Conservation (phyloP, 2,888 invertebrate genomes). For the Caenorhabditis sp. region DNA sequence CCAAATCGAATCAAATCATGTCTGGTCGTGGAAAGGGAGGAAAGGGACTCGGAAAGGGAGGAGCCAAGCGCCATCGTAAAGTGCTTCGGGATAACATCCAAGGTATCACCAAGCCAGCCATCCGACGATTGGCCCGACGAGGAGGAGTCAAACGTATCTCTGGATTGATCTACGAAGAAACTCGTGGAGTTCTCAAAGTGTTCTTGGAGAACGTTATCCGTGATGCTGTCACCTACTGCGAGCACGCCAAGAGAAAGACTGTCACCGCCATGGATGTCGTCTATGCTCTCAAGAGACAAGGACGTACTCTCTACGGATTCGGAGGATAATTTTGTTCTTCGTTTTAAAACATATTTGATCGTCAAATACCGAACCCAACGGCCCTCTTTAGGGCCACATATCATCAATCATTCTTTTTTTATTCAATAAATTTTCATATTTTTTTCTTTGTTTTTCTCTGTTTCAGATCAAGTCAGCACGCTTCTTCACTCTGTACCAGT, state of each 20-base stretch:
- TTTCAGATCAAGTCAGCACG: no score
- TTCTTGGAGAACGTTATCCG: constrained; percentile 84
- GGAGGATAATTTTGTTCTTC: constrained; percentile 35
- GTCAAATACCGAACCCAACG: constrained; percentile 48
- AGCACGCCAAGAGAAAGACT: constrained; percentile 86
- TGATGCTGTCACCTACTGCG: constrained; percentile 86
- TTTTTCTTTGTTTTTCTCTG: no score
- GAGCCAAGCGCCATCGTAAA: constrained; percentile 79
- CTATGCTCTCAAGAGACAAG: constrained; percentile 84
- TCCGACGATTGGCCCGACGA: constrained; percentile 71
- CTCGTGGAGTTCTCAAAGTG: constrained; percentile 73
- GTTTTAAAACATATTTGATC: no score
- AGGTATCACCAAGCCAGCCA: constrained; percentile 41
- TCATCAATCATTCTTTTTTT: no score
- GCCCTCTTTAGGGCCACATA: constrained; percentile 60
- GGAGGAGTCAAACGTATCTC: constrained; percentile 71
- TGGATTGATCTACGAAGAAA: constrained; percentile 53
- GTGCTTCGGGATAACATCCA: constrained; percentile 60
- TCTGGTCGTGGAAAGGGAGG: constrained; percentile 83
- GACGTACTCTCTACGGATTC: constrained; percentile 81
- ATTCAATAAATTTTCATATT: no score
- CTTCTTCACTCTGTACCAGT: no score
- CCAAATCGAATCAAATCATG: constrained; percentile 75
- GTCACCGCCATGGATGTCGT: constrained; percentile 87
- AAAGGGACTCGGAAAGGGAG: constrained; percentile 82